Conservation (phyloP, 2,888 invertebrate species). For the Hedychridium roseum region DNA sequence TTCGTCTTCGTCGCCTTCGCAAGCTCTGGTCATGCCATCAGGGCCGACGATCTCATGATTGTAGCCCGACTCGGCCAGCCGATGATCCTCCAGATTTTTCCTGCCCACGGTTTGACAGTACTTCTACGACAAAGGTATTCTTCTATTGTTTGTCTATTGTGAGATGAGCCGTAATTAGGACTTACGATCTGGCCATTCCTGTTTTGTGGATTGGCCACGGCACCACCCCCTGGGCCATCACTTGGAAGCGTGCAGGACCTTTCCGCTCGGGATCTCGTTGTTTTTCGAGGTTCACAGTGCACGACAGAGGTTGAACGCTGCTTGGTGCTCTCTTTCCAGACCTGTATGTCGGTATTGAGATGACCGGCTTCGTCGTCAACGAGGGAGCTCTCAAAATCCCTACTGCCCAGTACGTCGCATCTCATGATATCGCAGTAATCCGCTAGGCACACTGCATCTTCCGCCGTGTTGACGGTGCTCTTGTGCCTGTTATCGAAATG, state of each 20-base stretch:
- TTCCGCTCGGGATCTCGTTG: conserved; percentile 29
- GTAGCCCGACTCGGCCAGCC: conserved; percentile 32
- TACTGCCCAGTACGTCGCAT: conserved; percentile 85
- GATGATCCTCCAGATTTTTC: conserved; percentile 26
- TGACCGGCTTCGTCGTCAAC: conserved; percentile 72
- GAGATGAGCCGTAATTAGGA: no score
- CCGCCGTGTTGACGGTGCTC: conserved; percentile 85
- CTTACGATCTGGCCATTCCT: no score
- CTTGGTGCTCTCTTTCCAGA: conserved; percentile 81
- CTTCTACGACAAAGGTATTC: no score
- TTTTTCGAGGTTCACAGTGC: conserved; percentile 48
- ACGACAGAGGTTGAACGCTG: conserved; percentile 49
- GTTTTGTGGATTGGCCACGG: conserved; percentile 30
- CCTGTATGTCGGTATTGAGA: conserved; percentile 80
- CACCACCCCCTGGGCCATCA: conserved; percentile 23
- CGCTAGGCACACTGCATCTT: conserved; percentile 91
- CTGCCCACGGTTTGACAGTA: no score
- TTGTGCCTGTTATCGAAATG: conserved; percentile 91
- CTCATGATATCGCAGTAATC: conserved; percentile 97
- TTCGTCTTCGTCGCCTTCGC: conserved; percentile 38
- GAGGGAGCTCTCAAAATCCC: conserved; percentile 68
- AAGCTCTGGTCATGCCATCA: conserved; percentile 52
- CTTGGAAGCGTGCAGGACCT: conserved; percentile 28
- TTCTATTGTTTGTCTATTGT: no score
- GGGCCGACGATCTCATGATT: conserved; percentile 58